Evolutionary conservation across 1,140 invertebrate species (phyloP).

Genomic region (Cryptotermes secundus): DNA sequence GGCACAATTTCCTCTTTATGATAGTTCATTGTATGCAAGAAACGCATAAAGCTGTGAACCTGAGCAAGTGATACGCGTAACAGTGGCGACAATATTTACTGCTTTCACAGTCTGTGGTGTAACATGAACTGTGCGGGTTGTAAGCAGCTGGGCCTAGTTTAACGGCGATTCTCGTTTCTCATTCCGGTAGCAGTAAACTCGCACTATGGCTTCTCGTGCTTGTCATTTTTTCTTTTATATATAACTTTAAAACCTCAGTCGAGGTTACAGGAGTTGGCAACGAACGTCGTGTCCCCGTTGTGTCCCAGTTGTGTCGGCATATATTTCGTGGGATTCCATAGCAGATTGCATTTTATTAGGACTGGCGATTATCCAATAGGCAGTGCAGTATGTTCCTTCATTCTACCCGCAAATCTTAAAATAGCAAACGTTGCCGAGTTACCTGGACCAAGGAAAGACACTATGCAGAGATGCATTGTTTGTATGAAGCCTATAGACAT

Average conservation of each 20-base stretch:
- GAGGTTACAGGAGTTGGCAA: not conserved
- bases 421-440: not conserved
- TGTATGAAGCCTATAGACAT: not conserved
- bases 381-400: not conserved
- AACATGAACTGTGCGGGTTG: too few relatives aligned
- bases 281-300: not conserved
- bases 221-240: not conserved
- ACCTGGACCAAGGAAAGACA: not conserved
- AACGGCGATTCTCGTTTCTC: too few relatives aligned
- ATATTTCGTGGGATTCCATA: not conserved
- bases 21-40: too few relatives aligned
- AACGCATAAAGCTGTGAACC: too few relatives aligned
- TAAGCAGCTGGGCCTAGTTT: too few relatives aligned
- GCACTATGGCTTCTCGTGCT: not conserved
- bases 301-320: not conserved
- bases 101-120: too few relatives aligned
- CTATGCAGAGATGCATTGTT: not conserved
- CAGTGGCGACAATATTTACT: too few relatives aligned
- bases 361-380: not conserved
- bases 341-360: constrained; percentile 5
- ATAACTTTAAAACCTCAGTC: not conserved
- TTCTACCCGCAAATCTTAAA: not conserved
- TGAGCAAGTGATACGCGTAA: too few relatives aligned
- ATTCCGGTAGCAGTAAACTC: too few relatives aligned
- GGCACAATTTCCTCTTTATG: too few relatives aligned